These are phyloP conservation scores for Tanaodytes sp. DNA, from an alignment of 2,888 invertebrate genomes.

Conservation along the genomic window DNA sequence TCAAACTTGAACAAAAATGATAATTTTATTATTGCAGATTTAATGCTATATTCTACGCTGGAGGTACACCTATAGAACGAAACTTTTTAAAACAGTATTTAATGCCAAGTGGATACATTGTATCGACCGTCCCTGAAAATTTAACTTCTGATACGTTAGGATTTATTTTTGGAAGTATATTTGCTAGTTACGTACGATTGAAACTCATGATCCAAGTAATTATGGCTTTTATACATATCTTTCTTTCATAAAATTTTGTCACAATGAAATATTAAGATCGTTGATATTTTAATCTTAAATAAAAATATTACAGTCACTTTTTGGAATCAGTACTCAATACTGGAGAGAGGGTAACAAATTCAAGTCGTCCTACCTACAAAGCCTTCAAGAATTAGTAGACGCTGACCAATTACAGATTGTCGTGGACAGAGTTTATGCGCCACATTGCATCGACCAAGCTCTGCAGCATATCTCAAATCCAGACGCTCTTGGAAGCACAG, in stretches of 20 bases:
- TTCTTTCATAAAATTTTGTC: not conserved
- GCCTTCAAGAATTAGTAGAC: conserved; percentile 74
- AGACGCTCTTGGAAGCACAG: conserved; percentile 74
- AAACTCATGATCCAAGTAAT: conserved; percentile 73
- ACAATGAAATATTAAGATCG: not conserved
- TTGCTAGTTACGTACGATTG: conserved; percentile 73
- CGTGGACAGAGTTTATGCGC: conserved; percentile 75
- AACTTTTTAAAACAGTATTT: conserved; percentile 68
- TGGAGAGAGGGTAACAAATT: conserved; percentile 69
- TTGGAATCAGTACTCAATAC: conserved; percentile 65
- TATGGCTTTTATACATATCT: too few species aligned
- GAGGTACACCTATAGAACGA: conserved; percentile 69
- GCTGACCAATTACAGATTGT: conserved; percentile 76
- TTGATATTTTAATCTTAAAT: not conserved
- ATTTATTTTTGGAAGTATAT: conserved; percentile 73
- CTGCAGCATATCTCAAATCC: conserved; percentile 71
- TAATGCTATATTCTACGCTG: conserved; percentile 75
- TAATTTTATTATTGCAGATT: too few species aligned
- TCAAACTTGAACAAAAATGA: too few species aligned
- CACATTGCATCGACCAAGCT: conserved; percentile 73
- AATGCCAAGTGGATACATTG: conserved; percentile 71
- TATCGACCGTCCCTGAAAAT: conserved; percentile 74
- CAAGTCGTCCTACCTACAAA: conserved; percentile 66
- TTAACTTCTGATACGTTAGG: conserved; percentile 75
- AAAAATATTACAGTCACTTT: conserved; percentile 66